Conservation (phyloP, 2,888 invertebrate genomes). For the Meta bourneti region DNA sequence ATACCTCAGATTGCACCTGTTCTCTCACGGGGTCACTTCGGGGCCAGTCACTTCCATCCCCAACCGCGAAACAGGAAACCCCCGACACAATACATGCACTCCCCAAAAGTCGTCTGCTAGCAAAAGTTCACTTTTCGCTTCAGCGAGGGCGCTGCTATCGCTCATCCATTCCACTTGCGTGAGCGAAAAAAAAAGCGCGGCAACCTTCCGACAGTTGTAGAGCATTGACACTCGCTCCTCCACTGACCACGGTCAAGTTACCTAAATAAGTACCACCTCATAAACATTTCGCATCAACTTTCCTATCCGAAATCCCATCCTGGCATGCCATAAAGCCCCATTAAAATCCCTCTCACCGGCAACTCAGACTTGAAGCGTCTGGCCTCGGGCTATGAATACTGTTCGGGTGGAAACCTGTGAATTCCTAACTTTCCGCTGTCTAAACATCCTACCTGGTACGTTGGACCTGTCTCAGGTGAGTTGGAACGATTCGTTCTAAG, state of each 20-base stretch:
- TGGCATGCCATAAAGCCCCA: neutral
- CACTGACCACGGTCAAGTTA: neutral
- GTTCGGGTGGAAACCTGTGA: slow-evolving; percentile 61
- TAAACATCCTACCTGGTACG: slow-evolving; percentile 68
- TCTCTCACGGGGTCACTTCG: neutral
- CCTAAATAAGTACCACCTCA: neutral
- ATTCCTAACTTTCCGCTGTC: slow-evolving; percentile 67
- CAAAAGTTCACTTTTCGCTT: neutral
- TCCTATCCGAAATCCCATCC: neutral
- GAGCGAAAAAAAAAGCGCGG: slow-evolving; percentile 22
- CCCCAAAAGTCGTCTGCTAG: neutral
- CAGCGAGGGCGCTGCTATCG: slow-evolving; percentile 15
- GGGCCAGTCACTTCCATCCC: neutral
- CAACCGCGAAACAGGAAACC: neutral
- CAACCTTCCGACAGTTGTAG: neutral
- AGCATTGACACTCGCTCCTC: neutral
- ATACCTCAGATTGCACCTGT: neutral
- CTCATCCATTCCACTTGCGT: neutral
- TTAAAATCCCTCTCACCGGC: neutral
- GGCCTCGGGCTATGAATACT: slow-evolving; percentile 60
- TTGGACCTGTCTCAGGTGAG: slow-evolving; percentile 70
- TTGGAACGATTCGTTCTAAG: neutral
- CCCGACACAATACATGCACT: neutral
- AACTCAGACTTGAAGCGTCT: slow-evolving; percentile 37
- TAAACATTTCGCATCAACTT: neutral